Conservation (phyloP, 2,797 vertebrate genomes). For the Tapirus indicus region DNA sequence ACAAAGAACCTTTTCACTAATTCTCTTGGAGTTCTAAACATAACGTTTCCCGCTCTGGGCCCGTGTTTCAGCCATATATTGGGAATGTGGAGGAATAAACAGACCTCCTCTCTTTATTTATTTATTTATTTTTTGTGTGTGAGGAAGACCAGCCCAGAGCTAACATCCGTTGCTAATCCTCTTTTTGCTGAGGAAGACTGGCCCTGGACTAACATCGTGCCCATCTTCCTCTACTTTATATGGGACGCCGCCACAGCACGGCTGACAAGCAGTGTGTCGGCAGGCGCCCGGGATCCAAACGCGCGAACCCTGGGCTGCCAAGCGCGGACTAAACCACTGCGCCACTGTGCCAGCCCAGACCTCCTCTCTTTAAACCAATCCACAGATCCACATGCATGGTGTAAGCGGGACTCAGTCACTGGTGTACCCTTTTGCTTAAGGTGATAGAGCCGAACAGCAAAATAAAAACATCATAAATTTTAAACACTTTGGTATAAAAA, state of each 20-base stretch:
- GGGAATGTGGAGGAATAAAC: background rate
- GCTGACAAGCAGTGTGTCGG: too few species aligned
- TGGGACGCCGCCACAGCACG: too few species aligned
- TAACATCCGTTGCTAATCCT: too few species aligned
- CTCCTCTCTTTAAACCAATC: background rate
- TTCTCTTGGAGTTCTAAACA: conserved; percentile 47
- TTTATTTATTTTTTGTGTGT: too few species aligned
- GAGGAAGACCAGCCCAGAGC: too few species aligned
- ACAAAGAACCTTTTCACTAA: conserved; percentile 72
- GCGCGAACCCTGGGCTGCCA: too few species aligned
- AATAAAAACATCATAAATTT: conserved; percentile 55
- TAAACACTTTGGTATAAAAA: conserved; percentile 51
- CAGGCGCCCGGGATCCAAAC: too few species aligned
- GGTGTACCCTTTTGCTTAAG: background rate
- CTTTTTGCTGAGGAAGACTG: too few species aligned
- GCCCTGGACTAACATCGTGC: too few species aligned
- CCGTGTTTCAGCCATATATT: background rate
- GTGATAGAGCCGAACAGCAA: conserved; percentile 13
- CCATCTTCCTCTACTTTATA: too few species aligned
- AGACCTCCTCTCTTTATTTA: background rate
- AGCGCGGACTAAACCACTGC: too few species aligned
- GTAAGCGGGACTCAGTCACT: background rate
- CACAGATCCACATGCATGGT: background rate
- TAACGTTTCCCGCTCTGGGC: background rate
- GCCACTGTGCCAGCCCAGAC: background rate